Evolutionary conservation across 1,140 invertebrate genomes (phyloP).

Genomic region (Musca domestica): DNA sequence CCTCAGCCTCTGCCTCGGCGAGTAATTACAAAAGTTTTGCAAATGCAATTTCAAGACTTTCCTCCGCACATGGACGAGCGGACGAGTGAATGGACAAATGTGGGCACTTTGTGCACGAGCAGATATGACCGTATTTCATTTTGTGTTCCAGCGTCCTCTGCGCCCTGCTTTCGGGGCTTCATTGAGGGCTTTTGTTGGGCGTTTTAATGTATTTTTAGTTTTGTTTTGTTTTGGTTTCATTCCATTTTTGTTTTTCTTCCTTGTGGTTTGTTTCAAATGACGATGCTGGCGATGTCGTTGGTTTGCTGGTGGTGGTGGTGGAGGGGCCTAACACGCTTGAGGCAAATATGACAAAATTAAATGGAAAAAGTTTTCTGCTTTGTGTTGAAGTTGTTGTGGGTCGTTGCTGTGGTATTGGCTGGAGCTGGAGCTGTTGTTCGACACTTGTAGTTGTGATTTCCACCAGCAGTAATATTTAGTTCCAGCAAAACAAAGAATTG

Average conservation of each 20-base stretch:
- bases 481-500: neutral
- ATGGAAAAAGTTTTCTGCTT: conserved; percentile 13
- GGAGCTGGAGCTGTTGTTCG: neutral
- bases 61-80: too few species aligned
- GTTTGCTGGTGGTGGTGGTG: neutral
- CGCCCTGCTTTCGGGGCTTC: neutral
- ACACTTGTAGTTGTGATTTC: neutral
- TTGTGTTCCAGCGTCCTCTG: too few species aligned
- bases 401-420: neutral
- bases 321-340: neutral
- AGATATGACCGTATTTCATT: too few species aligned
- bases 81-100: too few species aligned
- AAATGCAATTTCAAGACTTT: conserved; percentile 9
- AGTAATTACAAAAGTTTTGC: conserved; percentile 13
- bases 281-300: too few species aligned
- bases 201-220: neutral
- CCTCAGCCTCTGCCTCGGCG: too few species aligned
- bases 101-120: too few species aligned
- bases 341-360: conserved; percentile 16
- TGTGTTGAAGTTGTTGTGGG: neutral
- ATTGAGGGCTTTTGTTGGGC: neutral
- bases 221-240: neutral
- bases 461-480: neutral
- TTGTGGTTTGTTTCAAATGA: neutral
- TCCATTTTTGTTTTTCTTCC: neutral